Evolutionary conservation across 2,888 invertebrate species (phyloP), one percentile per base, ranked within the genome.

Genomic region (Boloria euphrosyne): DNA sequence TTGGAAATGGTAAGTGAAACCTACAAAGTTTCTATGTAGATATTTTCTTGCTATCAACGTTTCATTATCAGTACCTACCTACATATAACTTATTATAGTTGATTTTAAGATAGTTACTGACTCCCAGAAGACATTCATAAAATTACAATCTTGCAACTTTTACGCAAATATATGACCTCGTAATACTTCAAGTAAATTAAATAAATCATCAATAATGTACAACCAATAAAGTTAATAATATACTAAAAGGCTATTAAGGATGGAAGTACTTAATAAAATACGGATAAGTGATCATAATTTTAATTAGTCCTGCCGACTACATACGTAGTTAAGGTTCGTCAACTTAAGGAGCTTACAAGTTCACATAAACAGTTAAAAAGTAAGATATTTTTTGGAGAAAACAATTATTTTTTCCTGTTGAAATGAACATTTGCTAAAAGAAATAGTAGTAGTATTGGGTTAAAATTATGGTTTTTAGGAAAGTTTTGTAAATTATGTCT

Each of bases 151-250:
- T 3, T 59, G 52, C 59, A 65, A 65, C 65, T 46, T 46, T 65
- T 52, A 59, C 59, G 52, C 17, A 31, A 53, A 53, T 59, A 51
- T 59, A 59, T 52, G 17, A 51, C 44, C 46, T 57, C 52, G 47
- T 27, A 52, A 52, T 59, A 47, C 17, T 6, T 18, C 59, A 46
- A 55, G 43, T 51, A 52, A 52, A 67, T 65, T 44, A 68, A 68
- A 70, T 68, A 70, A 68, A 70, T 70, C 68, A 61, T 55, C 27
- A 49, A 65, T 59, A 66, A 68, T 63, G 62, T 63, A 63, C 51
- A 46, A 70, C 49, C 63, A 57, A 70, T 70, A 70, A 70, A 70
- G 60, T 46, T 46, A 43, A 65, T 46, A 44, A 62, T 62, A 47
- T 55, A 47, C 27, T 65, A 44, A 65, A 68, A 65, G 62, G 31